A percentile compares a stretch with the other conserved stretches of the same genome.
Evolutionary conservation across 2,113 vertebrate species (phyloP).

Genomic region (Ellobius talpinus): DNA sequence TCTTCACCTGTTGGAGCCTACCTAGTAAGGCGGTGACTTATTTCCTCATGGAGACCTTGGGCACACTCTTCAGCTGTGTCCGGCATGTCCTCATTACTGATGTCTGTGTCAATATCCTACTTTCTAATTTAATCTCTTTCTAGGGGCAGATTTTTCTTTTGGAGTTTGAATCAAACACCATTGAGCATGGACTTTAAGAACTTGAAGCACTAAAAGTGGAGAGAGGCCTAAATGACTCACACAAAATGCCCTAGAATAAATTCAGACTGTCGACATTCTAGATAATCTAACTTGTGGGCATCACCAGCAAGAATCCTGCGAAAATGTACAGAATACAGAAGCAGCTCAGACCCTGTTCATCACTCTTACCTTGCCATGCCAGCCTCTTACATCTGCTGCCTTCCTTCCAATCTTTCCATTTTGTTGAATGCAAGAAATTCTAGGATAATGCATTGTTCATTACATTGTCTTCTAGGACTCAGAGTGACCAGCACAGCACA

Average conservation of each 20-base stretch:
- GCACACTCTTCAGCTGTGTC: background rate
- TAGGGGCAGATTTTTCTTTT: background rate
- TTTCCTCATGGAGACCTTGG: background rate
- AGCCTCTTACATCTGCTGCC: background rate
- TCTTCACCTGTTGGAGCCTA: background rate
- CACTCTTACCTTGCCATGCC: background rate
- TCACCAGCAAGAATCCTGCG: fast-evolving
- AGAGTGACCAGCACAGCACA: background rate
- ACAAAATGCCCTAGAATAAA: background rate
- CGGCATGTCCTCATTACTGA: background rate
- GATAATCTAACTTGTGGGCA: background rate
- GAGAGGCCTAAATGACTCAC: background rate
- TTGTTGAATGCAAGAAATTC: background rate
- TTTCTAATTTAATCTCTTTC: background rate
- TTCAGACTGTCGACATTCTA: background rate
- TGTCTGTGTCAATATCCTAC: background rate
- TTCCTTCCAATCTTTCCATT: background rate
- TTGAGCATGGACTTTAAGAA: background rate
- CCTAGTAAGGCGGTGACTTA: background rate
- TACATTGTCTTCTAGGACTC: background rate
- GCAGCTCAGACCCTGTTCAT: background rate
- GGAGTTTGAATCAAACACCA: background rate
- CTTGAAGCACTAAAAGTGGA: background rate
- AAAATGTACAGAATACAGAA: background rate
- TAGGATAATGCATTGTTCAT: background rate